Conservation (phyloP, 1,140 invertebrate genomes). For the Halyomorpha halys region DNA sequence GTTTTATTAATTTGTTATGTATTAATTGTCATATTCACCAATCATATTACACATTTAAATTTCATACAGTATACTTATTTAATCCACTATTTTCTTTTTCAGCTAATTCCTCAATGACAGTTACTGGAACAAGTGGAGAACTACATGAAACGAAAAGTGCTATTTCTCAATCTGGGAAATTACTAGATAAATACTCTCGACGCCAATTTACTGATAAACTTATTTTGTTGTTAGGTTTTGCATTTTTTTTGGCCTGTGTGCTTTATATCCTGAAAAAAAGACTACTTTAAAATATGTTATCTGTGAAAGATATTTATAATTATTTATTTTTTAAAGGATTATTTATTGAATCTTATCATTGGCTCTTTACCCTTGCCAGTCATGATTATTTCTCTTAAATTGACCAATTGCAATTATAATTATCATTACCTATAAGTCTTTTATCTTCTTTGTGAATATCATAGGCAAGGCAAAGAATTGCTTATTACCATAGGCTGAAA, state of each 20-base stretch:
- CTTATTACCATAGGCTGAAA: not conserved
- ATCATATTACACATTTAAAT: too few species aligned
- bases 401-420: too few species aligned
- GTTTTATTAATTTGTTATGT: not conserved
- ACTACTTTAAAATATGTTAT: conserved; percentile 49
- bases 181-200: conserved; percentile 86
- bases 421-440: too few species aligned
- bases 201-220: conserved; percentile 91
- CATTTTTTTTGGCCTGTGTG: conserved; percentile 85
- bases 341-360: too few species aligned
- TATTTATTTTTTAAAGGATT: not conserved
- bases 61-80: not conserved
- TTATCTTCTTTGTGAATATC: too few species aligned
- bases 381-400: too few species aligned
- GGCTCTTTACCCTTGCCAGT: too few species aligned
- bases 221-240: conserved; percentile 77
- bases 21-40: too few species aligned
- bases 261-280: conserved; percentile 85
- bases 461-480: too few species aligned
- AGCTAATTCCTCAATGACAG: conserved; percentile 39
- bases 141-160: conserved; percentile 72
- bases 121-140: conserved; percentile 68
- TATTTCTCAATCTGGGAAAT: conserved; percentile 77
- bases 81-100: conserved; percentile 33
- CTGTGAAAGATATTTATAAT: not conserved